Evolutionary conservation across 2,888 invertebrate species (phyloP), one percentile per base, ranked within the genome.

Genomic region (Eupithecia insigniata): DNA sequence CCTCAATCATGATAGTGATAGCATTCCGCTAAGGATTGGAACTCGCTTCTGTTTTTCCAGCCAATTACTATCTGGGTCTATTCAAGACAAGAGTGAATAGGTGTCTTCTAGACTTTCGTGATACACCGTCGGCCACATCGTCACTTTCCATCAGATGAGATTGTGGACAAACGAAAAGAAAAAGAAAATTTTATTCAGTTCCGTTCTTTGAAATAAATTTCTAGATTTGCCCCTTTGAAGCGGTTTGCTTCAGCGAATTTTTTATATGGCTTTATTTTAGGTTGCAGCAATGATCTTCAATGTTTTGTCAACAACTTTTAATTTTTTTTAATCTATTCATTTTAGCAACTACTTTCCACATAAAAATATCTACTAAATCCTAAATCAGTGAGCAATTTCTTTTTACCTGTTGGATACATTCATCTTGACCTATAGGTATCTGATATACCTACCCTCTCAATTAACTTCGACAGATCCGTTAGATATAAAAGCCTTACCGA

Each of bases 391-490:
- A 8, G 6, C 7, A 3, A 4, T 26, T 58, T 26, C 28, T 64
- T 71, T 39, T 55, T 82, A 80, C 81, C 79, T 79, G 79, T 77
- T 80, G 80, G 82, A 84, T 85, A 84, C 83, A 83, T 85, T 83
- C 84, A 82, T 79, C 87, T 51, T 51, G 46, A 51, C 8, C 46
- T n/a, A 22, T 22, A 51, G 88, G 83, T 87, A 86, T 87, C 81
- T 87, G 84, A 86, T 87, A 89, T 89, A 90, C 87, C 83, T 89
- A 90, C 87, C 83, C 89, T 85, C 90, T 90, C 88, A 90, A 90
- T 90, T 90, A 90, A 89, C 89, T 89, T 90, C 86, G 88, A 89
- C 88, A 89, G 90, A 89, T 91, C 88, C 89, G 87, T 85, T 89
- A 89, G 88, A 89, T 88, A 90, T 87, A 89, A 90, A 88, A 84